Base-by-base conservation (phyloP, 2,888 invertebrate genomes). In the Folsomia manolachei region DNA sequence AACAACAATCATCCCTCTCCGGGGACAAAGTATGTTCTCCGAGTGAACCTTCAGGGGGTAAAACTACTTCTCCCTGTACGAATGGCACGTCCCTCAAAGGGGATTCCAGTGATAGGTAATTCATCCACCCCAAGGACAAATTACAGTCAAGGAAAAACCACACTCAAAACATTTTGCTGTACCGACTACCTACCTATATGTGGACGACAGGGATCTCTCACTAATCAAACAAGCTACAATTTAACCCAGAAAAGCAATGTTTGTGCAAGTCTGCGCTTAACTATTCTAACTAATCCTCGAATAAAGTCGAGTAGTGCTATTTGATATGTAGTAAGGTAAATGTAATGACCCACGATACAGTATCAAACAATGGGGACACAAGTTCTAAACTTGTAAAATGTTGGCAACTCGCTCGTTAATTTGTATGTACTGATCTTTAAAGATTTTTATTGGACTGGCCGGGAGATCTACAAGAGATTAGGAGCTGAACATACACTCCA, bases 21-120 rank as follows among this genome's bases (percentile, higher is more conserved):
- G 69, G 27, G 27, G 72, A 64, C 25, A 69, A 72, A 53, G 63
- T 56, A 27, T 66, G 39, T 27, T 53, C 72, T 65, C 60, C 62
- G 27, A 69, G 69, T 65, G 69, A 72, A 65, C 64, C 72, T 69
- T 67, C 64, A 18, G 21, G 63, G 7, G 75, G 63, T 64, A 73
- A 71, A 65, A 75, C 74, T 63, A 71, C 71, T 67, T 71, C 70
- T 66, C 79, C 81, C 19, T 79, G 79, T 71, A 80, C 81, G 53
- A 81, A 81, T 69, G 81, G 81, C 66, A 78, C 72, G 53, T 74
- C 72, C 75, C 71, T 78, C 26, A 80, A 78, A 74, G 79, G 78
- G 27, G 79, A 81, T 23, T 74, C 76, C 61, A 78, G 76, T 73
- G 81, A 81, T 73, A 80, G 80, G 80, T 81, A 80, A 81, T 80